These are phyloP conservation scores for Paralichthys olivaceus DNA, from an alignment of 2,113 vertebrate species.

Conservation along the genomic window DNA sequence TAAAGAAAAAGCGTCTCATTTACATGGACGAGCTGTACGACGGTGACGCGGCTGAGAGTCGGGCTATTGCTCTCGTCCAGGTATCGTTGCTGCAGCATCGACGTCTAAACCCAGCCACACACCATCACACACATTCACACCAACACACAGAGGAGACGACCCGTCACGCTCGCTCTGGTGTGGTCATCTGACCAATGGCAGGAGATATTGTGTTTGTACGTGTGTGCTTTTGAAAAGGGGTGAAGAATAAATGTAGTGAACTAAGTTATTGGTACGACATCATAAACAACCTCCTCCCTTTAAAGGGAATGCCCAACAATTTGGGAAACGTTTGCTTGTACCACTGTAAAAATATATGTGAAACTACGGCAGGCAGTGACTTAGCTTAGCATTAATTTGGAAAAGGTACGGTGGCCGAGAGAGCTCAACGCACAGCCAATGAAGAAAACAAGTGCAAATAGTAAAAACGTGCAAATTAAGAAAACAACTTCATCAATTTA, in stretches of 20 bases:
- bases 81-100: constrained; percentile 23
- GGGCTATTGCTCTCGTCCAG: constrained; percentile 43
- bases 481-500: no score
- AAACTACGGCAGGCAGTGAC: neutral
- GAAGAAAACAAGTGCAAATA: no score
- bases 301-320: neutral
- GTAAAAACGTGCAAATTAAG: no score
- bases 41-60: constrained; percentile 34
- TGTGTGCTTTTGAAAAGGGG: constrained; percentile 14
- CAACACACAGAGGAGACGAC: neutral
- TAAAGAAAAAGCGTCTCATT: constrained; percentile 50
- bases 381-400: constrained; percentile 4
- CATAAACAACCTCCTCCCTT: constrained; percentile 4
- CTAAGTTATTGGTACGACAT: neutral
- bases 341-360: neutral
- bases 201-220: constrained; percentile 3
- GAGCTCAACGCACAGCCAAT: no score
- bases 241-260: constrained; percentile 1
- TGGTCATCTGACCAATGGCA: neutral
- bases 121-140: neutral
- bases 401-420: neutral
- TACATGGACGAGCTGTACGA: constrained; percentile 33
- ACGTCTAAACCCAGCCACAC: neutral
- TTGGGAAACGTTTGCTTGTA: neutral
- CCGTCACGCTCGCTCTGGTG: constrained; percentile 28